Evolutionary conservation across 2,113 vertebrate genomes (phyloP), one percentile per base, ranked within the genome.

Genomic region (Mobula birostris): DNA sequence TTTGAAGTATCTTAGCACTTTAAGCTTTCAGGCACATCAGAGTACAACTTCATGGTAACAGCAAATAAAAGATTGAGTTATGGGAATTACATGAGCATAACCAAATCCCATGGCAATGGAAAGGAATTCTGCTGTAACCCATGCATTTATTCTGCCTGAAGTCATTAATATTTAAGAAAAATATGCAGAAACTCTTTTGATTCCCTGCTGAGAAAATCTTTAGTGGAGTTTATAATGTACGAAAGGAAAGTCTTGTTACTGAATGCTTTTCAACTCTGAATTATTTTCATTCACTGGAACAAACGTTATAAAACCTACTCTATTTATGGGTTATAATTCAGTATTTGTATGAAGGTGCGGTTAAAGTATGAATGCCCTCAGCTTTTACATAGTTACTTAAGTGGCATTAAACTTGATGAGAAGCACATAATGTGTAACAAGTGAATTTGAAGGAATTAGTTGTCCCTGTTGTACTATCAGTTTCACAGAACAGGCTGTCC

Each of bases 131-230:
- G 48, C 19, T 56, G 40, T 74, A 74, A 74, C 32, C 70, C 83
- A 12, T 72, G 70, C 19, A 72, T 93, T 74, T 72, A 56, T 93
- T 76, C 91, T 76, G 36, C 29, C 68, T 93, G 21, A 93, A 93
- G 91, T 74, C 70, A 74, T 36, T 93, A 56, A 15, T 40, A 14
- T 74, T 21, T 93, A 68, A 56, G 40, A 93, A 79, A 36, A 12
- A 17, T 93, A 14, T 36, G 36, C 24, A 70, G 40, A 72, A 48
- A 40, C 24, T 19, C 8, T 27, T 74, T 76, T 1, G 56, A 48
- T 93, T 93, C 72, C 36, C 24, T 70, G 68, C 48, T 40, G 15
- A 32, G 14, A 90, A n/a, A 17, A 32, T 48, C 9, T 29, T 48
- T 93, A 93, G 48, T 48, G 91, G 91, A 74, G 29, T 74, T 74